A percentile compares a stretch with the other conserved stretches of the same genome.
These are phyloP conservation scores for Lamprologus callipterus DNA, from an alignment of 2,113 vertebrate genomes.

Conservation along the genomic window DNA sequence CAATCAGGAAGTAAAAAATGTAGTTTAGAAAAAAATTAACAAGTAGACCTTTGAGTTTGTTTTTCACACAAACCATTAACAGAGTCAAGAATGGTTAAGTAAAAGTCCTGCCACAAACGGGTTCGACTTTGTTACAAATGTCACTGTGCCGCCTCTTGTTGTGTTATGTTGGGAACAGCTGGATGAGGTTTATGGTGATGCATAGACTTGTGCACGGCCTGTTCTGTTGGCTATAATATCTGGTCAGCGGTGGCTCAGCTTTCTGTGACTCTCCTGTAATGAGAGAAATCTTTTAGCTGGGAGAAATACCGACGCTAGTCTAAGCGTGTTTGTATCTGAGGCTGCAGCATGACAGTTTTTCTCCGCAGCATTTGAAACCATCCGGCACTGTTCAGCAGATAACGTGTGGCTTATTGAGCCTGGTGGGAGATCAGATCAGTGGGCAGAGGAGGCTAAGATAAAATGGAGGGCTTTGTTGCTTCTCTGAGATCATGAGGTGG, in stretches of 20 bases:
- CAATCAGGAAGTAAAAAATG: neutral
- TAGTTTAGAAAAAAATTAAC: neutral
- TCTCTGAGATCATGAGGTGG: neutral
- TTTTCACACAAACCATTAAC: neutral
- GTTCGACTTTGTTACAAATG: neutral
- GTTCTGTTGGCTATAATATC: neutral
- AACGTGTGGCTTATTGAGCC: conserved; percentile 26
- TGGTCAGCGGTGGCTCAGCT: conserved; percentile 2
- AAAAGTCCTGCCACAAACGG: neutral
- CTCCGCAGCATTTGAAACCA: neutral
- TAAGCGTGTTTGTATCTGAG: neutral
- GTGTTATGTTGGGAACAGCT: neutral
- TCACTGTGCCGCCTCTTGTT: neutral
- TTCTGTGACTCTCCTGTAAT: neutral
- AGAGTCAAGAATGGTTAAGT: neutral
- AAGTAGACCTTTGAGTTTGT: neutral
- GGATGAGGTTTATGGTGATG: neutral
- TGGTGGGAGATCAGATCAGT: conserved; percentile 14
- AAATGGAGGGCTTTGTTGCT: neutral
- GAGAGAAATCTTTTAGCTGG: neutral
- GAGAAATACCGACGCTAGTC: neutral
- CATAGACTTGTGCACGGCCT: neutral
- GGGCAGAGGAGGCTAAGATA: neutral
- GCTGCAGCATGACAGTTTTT: neutral
- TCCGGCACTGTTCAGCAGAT: conserved; percentile 16